Evolutionary conservation across 1,140 invertebrate species (phyloP), one percentile per base, ranked within the genome.

Genomic region (Sinella curviseta): DNA sequence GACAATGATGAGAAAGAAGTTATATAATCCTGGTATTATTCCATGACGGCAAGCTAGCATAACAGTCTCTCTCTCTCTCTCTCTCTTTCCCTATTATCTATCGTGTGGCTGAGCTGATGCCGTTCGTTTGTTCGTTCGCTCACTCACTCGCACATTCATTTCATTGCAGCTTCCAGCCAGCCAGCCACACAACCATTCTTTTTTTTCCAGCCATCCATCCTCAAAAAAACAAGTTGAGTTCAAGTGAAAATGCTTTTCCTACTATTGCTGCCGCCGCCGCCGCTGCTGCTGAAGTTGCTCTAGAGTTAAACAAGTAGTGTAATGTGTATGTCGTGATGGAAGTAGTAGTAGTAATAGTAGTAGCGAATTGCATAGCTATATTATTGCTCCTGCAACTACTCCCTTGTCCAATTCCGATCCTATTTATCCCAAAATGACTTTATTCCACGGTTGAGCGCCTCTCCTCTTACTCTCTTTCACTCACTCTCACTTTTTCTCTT

Each of bases 401-500:
- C 77, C 57, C 57, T 65, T 81, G 78, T 83, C 79, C 82, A 83
- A 83, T 83, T 82, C 80, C 80, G 35, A 84, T 82, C 80, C 83
- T 81, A 84, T 84, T 84, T 82, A 82, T 82, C 80, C 81, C 78
- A 82, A 82, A 84, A 84, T 84, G 83, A 84, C 83, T 84, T 84
- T 82, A 84, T 84, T 84, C 81, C 83, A 81, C 78, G 83, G 78
- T 78, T 82, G 81, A 84, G 78, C 81, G 81, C 80, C 78, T 60
- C 57, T 60, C 24, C 57, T 60, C 57, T 60, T 60, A 48, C 80
- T 81, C 78, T 74, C 78, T 78, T 78, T 54, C 74, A 75, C 74
- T 75, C 57, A 60, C 57, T 60, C 57, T 60, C 57, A 70, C 30
- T 70, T 70, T 70, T 70, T 70, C 31, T 8, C 31, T n/a, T n/a